Evolutionary conservation across 1,140 invertebrate genomes (phyloP).

Genomic region (Cotesia chilonis): DNA sequence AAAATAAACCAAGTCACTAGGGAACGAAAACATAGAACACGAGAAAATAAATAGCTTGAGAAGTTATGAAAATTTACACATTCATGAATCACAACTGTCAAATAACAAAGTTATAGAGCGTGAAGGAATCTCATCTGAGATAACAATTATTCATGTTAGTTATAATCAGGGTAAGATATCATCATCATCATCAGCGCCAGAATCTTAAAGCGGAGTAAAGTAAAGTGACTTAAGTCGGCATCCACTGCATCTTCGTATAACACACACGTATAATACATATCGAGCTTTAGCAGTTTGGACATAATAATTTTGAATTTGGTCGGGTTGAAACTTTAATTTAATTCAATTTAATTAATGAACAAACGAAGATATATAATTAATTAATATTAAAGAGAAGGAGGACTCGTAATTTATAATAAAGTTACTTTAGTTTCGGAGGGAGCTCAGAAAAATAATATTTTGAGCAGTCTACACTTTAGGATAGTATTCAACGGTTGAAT

Average conservation of each 20-base stretch:
- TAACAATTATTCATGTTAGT: slow-evolving; percentile 29
- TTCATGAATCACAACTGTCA: slow-evolving; percentile 20
- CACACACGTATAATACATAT: neutral
- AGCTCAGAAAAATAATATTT: slow-evolving; percentile 7
- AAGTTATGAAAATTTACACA: slow-evolving; percentile 24
- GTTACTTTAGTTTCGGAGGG: neutral
- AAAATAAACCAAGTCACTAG: slow-evolving; percentile 16
- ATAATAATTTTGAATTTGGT: slow-evolving; percentile 1
- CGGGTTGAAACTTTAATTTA: too few relatives aligned
- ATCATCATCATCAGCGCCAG: slow-evolving; percentile 1
- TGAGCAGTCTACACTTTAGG: neutral
- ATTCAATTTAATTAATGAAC: neutral
- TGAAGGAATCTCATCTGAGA: slow-evolving; percentile 6
- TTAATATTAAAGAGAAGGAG: neutral
- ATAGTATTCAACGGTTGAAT: slow-evolving; percentile 49
- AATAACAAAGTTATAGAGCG: slow-evolving; percentile 23
- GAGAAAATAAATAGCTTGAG: slow-evolving; percentile 15
- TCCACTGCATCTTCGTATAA: neutral
- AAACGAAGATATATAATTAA: neutral
- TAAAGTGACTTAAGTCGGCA: too few relatives aligned
- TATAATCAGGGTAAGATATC: slow-evolving; percentile 24
- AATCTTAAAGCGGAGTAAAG: too few relatives aligned
- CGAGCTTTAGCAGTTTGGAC: neutral
- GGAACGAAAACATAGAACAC: neutral
- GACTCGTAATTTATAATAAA: neutral